Conservation (phyloP, 2,888 invertebrate species). For the Sphaerophoria rueppellii region DNA sequence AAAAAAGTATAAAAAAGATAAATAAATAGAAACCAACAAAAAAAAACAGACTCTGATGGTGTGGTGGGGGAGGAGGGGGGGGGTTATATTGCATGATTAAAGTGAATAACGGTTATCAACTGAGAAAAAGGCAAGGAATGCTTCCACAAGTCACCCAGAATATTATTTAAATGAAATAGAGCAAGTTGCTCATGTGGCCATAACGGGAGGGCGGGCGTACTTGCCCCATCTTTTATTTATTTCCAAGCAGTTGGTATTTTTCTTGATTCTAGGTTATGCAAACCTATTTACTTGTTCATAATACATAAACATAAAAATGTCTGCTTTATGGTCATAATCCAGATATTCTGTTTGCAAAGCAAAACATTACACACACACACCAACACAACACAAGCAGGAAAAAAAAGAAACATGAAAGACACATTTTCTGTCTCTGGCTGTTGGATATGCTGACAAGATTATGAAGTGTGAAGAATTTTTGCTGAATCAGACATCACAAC, state of each 20-base stretch:
- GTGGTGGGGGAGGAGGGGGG: not conserved
- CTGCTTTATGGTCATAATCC: conserved; percentile 45
- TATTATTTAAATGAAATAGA: conserved; percentile 33
- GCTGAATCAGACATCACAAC: conserved; percentile 39
- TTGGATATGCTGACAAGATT: conserved; percentile 55
- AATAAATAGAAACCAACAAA: conserved; percentile 20
- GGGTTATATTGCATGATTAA: conserved; percentile 46
- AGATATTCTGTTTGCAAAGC: conserved; percentile 42
- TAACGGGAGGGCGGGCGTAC: conserved; percentile 10
- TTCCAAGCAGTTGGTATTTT: no score
- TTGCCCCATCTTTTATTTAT: not conserved
- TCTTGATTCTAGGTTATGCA: not conserved
- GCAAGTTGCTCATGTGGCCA: conserved; percentile 48
- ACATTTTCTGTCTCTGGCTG: no score
- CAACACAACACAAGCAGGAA: no score
- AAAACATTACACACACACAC: conserved; percentile 27
- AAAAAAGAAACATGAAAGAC: no score
- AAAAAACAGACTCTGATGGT: conserved; percentile 7
- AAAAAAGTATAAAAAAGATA: not conserved
- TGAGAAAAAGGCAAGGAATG: conserved; percentile 20
- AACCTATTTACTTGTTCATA: conserved; percentile 3
- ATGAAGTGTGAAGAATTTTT: conserved; percentile 60
- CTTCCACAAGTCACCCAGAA: conserved; percentile 57
- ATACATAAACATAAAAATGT: conserved; percentile 5
- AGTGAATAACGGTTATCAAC: conserved; percentile 60